Evolutionary conservation across 1,140 invertebrate species (phyloP), one percentile per base, ranked within the genome.

Genomic region (Archivesica marissinica): DNA sequence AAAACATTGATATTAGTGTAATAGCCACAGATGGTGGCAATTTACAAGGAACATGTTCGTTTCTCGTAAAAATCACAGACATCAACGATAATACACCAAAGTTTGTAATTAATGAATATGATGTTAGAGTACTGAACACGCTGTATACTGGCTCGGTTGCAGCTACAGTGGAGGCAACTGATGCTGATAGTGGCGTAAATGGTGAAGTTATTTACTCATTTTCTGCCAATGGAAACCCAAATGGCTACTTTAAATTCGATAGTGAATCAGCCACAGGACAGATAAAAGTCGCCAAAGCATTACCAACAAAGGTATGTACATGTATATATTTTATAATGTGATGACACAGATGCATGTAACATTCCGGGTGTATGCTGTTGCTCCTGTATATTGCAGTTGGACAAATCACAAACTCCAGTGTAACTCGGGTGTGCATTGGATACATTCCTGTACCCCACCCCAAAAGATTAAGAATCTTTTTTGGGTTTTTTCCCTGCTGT

Each of bases 51-150:
- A 72, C 68, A 13, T 83, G 80, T 54, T 68, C 80, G n/a, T 76
- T 88, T 52, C 38, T 39, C 20, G 64, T 88, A 96, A 75, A 92
- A 91, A 98, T 99, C 61, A 98, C 98, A 92, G 98, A 99, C 94
- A 98, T 98, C 95, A 99, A 99, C 96, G 98, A 99, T 95, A 99
- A 99, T 94, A 97, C 97, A 72, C 98, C 98, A 50, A 98, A 98
- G 94, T 99, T 99, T 95, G 98, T 98, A 95, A 98, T 99, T 94
- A 96, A 96, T 86, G 95, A 98, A 88, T 99, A 99, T 95, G 97
- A 98, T 94, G 98, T 98, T 85, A 97, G 98, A 94, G 98, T 99
- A 89, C 97, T 98, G 94, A 98, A 99, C 6, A 59, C 41, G 13
- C 0, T 28, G 0, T 33, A 2, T 17, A 11, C 41, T 95, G 95